Evolutionary conservation across 2,888 invertebrate genomes (phyloP).

Genomic region (Agrilus cyanescens): DNA sequence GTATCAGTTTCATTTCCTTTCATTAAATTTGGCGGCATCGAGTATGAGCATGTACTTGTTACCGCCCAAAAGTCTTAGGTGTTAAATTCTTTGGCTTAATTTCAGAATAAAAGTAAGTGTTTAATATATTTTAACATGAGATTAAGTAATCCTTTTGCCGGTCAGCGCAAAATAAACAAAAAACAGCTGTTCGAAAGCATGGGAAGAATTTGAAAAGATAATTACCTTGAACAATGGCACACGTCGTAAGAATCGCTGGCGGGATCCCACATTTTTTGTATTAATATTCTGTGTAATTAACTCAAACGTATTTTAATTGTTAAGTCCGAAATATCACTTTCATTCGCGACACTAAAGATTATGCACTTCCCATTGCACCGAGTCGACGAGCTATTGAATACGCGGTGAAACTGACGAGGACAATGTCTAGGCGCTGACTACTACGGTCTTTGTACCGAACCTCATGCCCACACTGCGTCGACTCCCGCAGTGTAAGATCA

Average conservation of each 20-base stretch:
- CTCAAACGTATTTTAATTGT: not conserved
- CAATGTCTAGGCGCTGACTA: too few species aligned
- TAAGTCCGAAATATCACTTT: too few species aligned
- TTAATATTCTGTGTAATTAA: not conserved
- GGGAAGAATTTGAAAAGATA: slow-evolving; percentile 6
- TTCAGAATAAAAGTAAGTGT: too few species aligned
- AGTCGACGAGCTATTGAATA: too few species aligned
- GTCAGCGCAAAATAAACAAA: slow-evolving; percentile 9
- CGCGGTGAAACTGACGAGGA: too few species aligned
- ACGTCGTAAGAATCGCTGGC: slow-evolving; percentile 32
- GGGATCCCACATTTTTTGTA: slow-evolving; percentile 29
- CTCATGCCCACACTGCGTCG: too few species aligned
- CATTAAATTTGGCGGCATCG: not conserved
- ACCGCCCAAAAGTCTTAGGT: not conserved
- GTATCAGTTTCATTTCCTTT: slow-evolving; percentile 4
- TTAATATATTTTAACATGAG: not conserved
- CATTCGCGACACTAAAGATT: too few species aligned
- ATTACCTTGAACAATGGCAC: slow-evolving; percentile 37
- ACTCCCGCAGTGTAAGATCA: too few species aligned
- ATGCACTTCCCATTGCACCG: too few species aligned
- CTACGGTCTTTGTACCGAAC: too few species aligned
- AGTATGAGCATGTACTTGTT: not conserved
- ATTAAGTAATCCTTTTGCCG: not conserved
- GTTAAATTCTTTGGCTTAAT: not conserved
- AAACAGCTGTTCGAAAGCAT: slow-evolving; percentile 8